Conservation (phyloP, 2,113 vertebrate species). For the Lethenteron camtschaticum region DNA sequence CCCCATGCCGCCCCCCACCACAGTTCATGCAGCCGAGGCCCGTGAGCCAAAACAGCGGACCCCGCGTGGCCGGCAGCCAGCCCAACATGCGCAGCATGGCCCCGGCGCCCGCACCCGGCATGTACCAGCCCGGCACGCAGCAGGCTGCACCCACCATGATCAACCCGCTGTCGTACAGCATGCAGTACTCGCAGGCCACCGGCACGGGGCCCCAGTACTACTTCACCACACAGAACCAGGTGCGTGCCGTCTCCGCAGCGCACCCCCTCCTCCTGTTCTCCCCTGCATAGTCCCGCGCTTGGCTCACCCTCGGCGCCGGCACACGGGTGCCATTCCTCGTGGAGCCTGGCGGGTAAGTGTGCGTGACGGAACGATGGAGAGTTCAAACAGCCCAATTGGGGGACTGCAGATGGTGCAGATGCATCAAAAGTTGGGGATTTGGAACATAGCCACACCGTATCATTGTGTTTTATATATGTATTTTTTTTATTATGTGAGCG, state of each 20-base stretch:
- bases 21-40: conserved; percentile 5
- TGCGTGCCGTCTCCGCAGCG: not conserved
- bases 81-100: conserved; percentile 1
- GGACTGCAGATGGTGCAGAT: too few species aligned
- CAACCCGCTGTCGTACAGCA: not conserved
- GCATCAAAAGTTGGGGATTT: too few species aligned
- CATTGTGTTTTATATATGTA: too few species aligned
- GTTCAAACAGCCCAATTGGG: too few species aligned
- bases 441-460: too few species aligned
- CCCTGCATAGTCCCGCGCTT: too few species aligned
- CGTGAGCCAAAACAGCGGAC: conserved; percentile 4
- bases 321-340: too few species aligned
- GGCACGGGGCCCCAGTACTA: conserved; percentile 3
- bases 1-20: not conserved
- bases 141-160: not conserved
- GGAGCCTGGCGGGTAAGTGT: too few species aligned
- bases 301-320: too few species aligned
- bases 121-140: not conserved
- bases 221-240: conserved; percentile 3
- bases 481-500: too few species aligned
- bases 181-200: not conserved
- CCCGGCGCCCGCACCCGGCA: not conserved
- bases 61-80: not conserved
- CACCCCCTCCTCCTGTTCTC: too few species aligned
- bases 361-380: too few species aligned